A percentile compares a stretch with the other conserved stretches of the same genome.
Evolutionary conservation across 2,797 vertebrate genomes (phyloP).

Genomic region (Rhinogobio ventralis): DNA sequence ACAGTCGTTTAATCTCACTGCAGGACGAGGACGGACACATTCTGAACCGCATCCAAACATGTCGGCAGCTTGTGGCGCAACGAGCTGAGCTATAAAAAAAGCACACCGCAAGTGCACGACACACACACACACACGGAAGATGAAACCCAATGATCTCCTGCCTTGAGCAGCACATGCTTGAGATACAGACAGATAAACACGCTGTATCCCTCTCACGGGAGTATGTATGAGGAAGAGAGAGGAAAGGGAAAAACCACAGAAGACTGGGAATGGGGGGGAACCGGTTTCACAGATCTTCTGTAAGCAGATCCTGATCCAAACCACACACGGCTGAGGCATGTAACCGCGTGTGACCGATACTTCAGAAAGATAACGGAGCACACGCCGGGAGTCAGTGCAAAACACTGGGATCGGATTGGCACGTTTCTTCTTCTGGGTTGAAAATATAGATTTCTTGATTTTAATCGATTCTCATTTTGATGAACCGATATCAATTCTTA

Average conservation of each 20-base stretch:
- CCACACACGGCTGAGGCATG: background rate
- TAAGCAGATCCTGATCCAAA: slow-evolving; percentile 22
- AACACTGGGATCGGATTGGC: background rate
- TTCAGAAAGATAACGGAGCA: too few species aligned
- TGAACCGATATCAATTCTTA: too few species aligned
- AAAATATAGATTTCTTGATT: too few species aligned
- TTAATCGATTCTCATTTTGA: too few species aligned
- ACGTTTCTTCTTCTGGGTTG: background rate
- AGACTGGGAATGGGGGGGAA: background rate
- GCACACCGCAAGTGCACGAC: too few species aligned
- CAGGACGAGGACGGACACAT: too few species aligned
- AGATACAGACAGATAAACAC: background rate
- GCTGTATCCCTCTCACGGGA: background rate
- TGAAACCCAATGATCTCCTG: background rate
- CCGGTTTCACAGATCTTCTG: background rate
- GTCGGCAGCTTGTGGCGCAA: too few species aligned
- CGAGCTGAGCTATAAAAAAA: too few species aligned
- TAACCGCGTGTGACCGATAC: slow-evolving; percentile 6
- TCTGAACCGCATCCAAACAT: too few species aligned
- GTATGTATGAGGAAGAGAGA: background rate
- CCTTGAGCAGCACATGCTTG: background rate
- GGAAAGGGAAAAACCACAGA: background rate
- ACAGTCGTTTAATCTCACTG: too few species aligned
- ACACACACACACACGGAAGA: background rate
- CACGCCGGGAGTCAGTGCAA: background rate